Evolutionary conservation across 2,888 invertebrate genomes (phyloP), one percentile per base, ranked within the genome.

Genomic region (Desoria tigrina): DNA sequence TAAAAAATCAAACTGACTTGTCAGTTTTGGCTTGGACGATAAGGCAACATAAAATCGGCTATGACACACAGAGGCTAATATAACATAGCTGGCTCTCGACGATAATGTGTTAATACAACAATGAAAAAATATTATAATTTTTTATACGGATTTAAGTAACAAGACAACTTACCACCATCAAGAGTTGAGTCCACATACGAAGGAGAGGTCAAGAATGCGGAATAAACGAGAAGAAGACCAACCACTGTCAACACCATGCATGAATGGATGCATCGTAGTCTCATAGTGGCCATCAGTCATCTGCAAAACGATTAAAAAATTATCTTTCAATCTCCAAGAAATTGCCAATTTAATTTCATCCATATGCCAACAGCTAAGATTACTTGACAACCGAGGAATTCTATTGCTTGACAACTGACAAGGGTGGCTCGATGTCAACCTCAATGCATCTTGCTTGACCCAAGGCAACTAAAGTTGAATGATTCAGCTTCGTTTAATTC

Each of bases 241-340:
- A 75, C 70, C 53, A 75, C 75, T 61, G 73, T 74, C 71, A 75
- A 66, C 60, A 74, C 75, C 75, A 75, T 75, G 63, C 73, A 74
- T 58, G 74, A 74, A 59, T 75, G 75, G 63, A 75, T 69, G 65
- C 72, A 73, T 74, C 71, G 70, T 65, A 75, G 71, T 69, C 73
- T 72, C 75, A 75, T 75, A 69, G 67, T 74, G 61, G 71, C 75
- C 72, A 72, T 72, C 68, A 71, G 67, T 70, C 74, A 73, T 74
- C 74, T 74, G 70, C n/a, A 73, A 73, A 23, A 24, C 23, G 21
- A 65, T 61, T 28, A 27, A 32, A 32, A 18, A 45, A 45, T 45
- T 16, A 16, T 21, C 45, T 45, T 45, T 18, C 16, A 45, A 45
- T 45, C 21, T 39, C 16, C 16, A 39, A 39, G 9, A 9, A 39